Evolutionary conservation across 2,113 vertebrate genomes (phyloP).

Genomic region (Misgurnus mizolepis): DNA sequence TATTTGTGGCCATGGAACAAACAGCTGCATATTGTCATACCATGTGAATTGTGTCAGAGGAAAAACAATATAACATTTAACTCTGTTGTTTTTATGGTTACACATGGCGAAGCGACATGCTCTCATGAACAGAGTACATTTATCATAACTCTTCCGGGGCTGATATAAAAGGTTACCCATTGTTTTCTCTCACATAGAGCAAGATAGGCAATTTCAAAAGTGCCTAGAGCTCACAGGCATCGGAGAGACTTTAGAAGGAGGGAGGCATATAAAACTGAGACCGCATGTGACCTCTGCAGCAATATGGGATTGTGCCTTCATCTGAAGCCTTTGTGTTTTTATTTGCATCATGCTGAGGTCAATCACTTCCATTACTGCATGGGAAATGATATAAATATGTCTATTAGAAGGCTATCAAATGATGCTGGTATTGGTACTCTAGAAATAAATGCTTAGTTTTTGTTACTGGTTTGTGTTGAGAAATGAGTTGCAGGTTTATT

Average conservation of each 20-base stretch:
- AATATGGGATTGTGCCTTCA: constrained; percentile 1
- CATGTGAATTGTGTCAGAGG: too few relatives aligned
- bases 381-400: neutral
- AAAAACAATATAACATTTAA: neutral
- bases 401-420: neutral
- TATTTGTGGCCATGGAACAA: too few relatives aligned
- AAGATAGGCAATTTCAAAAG: constrained; percentile 16
- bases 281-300: neutral
- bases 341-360: neutral
- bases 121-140: constrained; percentile 2
- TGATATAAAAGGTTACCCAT: constrained; percentile 8
- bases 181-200: constrained; percentile 9
- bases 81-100: neutral
- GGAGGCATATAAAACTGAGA: neutral
- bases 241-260: too few relatives aligned
- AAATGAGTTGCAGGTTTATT: constrained; percentile 14
- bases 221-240: neutral
- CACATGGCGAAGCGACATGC: neutral
- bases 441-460: neutral
- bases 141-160: neutral
- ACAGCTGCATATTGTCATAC: too few relatives aligned
- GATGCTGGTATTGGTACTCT: neutral
- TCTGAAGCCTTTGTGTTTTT: constrained; percentile 1
- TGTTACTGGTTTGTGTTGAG: neutral
- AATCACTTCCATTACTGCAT: constrained; percentile 1